Evolutionary conservation across 2,888 invertebrate genomes (phyloP).

Genomic region (Drosophila meridiana): DNA sequence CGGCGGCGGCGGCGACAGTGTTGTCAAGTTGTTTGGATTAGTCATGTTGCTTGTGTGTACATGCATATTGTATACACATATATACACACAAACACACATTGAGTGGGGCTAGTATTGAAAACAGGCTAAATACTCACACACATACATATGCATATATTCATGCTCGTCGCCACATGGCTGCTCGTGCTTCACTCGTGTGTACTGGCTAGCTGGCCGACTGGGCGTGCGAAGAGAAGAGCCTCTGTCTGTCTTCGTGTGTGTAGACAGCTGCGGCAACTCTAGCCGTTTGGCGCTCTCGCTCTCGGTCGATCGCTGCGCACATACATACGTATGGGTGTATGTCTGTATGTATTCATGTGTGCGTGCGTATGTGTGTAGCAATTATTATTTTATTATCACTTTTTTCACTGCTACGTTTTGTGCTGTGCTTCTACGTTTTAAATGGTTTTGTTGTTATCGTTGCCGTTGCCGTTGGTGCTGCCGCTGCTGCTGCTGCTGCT

Average conservation of each 20-base stretch:
- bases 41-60: conserved; percentile 59
- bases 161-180: conserved; percentile 66
- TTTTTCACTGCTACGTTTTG: conserved; percentile 69
- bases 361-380: conserved; percentile 55
- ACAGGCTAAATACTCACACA: conserved; percentile 44
- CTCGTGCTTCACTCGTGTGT: conserved; percentile 58
- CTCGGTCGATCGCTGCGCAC: conserved; percentile 37
- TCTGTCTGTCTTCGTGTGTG: conserved; percentile 44
- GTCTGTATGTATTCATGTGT: conserved; percentile 14
- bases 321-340: conserved; percentile 14
- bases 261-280: conserved; percentile 74
- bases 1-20: conserved; percentile 57
- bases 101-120: conserved; percentile 37
- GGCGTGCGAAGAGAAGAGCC: conserved; percentile 12
- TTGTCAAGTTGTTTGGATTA: conserved; percentile 79
- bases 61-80: conserved; percentile 11
- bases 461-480: conserved; percentile 58
- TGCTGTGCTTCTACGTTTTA: conserved; percentile 69
- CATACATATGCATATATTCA: conserved; percentile 4
- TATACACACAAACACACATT: not conserved
- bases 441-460: conserved; percentile 75
- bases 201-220: not conserved
- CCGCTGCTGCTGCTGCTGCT: conserved; percentile 49
- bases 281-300: conserved; percentile 44
- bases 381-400: conserved; percentile 82